Evolutionary conservation across 1,140 invertebrate species (phyloP), one percentile per base, ranked within the genome.

Genomic region (Ips typographus): DNA sequence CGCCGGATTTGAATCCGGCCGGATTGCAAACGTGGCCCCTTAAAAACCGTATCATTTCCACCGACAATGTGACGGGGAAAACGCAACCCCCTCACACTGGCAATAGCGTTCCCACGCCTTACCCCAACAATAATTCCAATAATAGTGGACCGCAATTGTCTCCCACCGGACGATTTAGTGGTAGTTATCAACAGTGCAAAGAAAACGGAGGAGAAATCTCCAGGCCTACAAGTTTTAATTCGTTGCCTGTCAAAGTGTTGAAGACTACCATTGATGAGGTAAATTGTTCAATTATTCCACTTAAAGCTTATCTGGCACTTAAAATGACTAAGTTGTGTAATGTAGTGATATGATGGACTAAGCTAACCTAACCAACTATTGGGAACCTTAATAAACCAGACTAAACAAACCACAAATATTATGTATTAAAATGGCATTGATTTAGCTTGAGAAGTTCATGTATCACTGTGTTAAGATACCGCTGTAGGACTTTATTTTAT

Each of bases 11-110:
- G 2, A 78, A 77, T 2, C 52, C 68, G 2, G 74, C 75, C 22
- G 64, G 78, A 78, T 69, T 76, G 37, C 84, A 86, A 53, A 87
- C 87, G 3, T 89, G 88, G 88, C 88, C 88, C 0, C 74, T 90
- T 8, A 89, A 90, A 74, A 88, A 86, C 70, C 86, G 85, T 75
- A 76, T 84, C 8, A 80, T 79, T 36, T 80, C 82, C 52, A 79
- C 74, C 62, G 77, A 81, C 0, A 83, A 81, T 58, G 83, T 83
- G 82, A 83, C 1, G 47, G 61, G 79, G 82, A 40, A 80, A 77
- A 40, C 36, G 51, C 1, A 22, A 61, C 44, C 44, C n/a, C 36
- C 52, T 37, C 8, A 36, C 43, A 5, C 62, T 37, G 53, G 61
- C 36, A 55, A 55, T 37, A 55, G 44, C 44, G 22, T 49, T 8